These are phyloP conservation scores for Neolamprologus caudopunctatus DNA, from an alignment of 2,113 vertebrate genomes.

Conservation along the genomic window DNA sequence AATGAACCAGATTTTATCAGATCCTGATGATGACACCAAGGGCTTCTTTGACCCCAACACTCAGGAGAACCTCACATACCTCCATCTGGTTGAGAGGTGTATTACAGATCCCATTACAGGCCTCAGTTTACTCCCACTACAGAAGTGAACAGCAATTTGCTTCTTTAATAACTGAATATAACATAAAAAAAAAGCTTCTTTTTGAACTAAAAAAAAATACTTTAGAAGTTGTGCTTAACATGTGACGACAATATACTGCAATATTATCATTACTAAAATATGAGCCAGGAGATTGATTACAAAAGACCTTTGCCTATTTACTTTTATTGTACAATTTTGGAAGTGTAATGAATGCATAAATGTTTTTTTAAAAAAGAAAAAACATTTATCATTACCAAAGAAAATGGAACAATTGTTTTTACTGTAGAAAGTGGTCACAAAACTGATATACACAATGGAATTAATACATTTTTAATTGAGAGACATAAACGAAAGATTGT, in stretches of 20 bases:
- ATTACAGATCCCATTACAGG: slow-evolving; percentile 51
- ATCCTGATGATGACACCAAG: slow-evolving; percentile 71
- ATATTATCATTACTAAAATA: not conserved
- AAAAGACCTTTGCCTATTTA: not conserved
- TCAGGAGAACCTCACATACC: slow-evolving; percentile 57
- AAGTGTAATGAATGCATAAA: not conserved
- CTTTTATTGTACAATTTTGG: not conserved
- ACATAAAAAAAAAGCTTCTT: not conserved
- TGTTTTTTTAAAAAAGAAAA: accelerated
- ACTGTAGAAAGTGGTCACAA: not conserved
- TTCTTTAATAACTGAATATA: not conserved
- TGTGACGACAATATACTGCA: not conserved
- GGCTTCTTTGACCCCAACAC: slow-evolving; percentile 77
- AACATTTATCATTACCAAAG: not conserved
- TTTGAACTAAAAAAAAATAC: not conserved
- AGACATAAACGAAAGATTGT: not conserved
- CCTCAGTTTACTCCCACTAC: slow-evolving; percentile 51
- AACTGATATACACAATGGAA: not conserved
- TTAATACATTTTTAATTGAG: not conserved
- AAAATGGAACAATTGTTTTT: not conserved
- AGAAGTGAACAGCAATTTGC: not conserved
- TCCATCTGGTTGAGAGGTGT: slow-evolving; percentile 62
- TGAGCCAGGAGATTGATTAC: not conserved
- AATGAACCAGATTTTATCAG: slow-evolving; percentile 70
- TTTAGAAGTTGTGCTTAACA: not conserved